Conservation (phyloP, 2,113 vertebrate species). For the Scatophagus argus region DNA sequence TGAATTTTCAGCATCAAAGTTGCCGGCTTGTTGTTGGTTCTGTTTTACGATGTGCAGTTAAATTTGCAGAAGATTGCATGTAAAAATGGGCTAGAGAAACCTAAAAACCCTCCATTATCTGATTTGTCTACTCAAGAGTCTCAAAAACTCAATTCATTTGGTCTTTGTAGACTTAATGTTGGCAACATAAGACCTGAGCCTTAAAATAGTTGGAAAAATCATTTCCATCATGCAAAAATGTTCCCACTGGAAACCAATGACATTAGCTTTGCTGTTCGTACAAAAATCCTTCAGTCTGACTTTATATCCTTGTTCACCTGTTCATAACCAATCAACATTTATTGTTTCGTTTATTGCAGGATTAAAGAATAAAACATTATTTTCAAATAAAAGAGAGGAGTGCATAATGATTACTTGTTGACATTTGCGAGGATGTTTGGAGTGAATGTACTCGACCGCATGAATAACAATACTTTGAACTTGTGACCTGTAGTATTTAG, state of each 20-base stretch:
- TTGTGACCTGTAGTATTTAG: conserved; percentile 3
- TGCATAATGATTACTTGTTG: background rate
- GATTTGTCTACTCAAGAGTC: background rate
- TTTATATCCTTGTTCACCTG: background rate
- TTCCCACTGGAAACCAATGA: background rate
- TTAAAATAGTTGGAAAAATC: too few relatives aligned
- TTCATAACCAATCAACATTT: background rate
- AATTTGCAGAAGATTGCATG: background rate
- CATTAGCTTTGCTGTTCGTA: background rate
- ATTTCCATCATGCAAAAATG: background rate
- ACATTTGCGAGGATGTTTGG: conserved; percentile 2
- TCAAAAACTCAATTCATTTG: background rate
- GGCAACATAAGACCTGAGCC: background rate
- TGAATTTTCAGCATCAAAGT: conserved; percentile 20
- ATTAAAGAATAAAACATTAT: background rate
- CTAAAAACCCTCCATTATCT: background rate
- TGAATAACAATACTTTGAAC: conserved; percentile 37
- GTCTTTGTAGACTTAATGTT: background rate
- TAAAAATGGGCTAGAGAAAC: background rate
- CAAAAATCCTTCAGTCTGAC: background rate
- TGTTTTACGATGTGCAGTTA: conserved; percentile 9
- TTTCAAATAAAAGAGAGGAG: background rate
- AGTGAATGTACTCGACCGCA: background rate
- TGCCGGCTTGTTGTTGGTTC: background rate
- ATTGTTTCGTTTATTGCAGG: background rate